These are phyloP conservation scores for Hippocampus comes DNA, from an alignment of 2,113 vertebrate species.

Conservation along the genomic window DNA sequence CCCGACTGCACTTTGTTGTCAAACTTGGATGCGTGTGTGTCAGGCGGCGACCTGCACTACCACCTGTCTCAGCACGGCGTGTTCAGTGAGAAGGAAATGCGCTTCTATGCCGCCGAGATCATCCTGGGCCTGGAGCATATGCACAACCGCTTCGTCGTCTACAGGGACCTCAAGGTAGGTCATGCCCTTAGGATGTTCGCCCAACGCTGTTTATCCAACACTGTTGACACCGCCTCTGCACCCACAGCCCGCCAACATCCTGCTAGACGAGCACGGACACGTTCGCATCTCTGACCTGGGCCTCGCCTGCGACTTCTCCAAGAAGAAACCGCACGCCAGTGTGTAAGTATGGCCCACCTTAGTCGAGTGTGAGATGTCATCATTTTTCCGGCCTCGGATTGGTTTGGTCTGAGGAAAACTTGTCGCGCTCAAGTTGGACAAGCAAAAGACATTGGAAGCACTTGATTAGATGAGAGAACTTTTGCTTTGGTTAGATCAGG, in stretches of 20 bases:
- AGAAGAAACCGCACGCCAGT: conserved; percentile 96
- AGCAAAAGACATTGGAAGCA: too few species aligned
- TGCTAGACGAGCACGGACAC: conserved; percentile 92
- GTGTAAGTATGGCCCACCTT: conserved; percentile 77
- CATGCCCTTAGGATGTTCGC: too few species aligned
- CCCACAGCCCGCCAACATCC: conserved; percentile 90
- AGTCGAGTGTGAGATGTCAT: too few species aligned
- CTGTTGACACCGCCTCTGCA: not conserved
- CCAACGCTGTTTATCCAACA: not conserved
- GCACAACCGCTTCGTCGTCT: conserved; percentile 94
- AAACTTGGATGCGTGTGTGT: not conserved
- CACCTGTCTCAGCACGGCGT: conserved; percentile 97
- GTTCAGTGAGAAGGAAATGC: conserved; percentile 97
- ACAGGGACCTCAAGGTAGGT: conserved; percentile 92
- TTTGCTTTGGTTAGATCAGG: too few species aligned
- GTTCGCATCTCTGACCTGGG: conserved; percentile 96
- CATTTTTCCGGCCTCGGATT: too few species aligned
- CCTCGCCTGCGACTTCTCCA: conserved; percentile 96
- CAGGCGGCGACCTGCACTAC: conserved; percentile 96
- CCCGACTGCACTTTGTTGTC: too few species aligned
- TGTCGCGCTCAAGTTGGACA: too few species aligned
- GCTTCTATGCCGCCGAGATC: conserved; percentile 95
- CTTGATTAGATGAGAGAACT: too few species aligned
- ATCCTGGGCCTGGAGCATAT: conserved; percentile 96
- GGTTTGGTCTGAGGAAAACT: too few species aligned